phyloP scores from a whole-genome alignment of 2,888 invertebrate genomes.

The Agriotes lineatus region DNA sequence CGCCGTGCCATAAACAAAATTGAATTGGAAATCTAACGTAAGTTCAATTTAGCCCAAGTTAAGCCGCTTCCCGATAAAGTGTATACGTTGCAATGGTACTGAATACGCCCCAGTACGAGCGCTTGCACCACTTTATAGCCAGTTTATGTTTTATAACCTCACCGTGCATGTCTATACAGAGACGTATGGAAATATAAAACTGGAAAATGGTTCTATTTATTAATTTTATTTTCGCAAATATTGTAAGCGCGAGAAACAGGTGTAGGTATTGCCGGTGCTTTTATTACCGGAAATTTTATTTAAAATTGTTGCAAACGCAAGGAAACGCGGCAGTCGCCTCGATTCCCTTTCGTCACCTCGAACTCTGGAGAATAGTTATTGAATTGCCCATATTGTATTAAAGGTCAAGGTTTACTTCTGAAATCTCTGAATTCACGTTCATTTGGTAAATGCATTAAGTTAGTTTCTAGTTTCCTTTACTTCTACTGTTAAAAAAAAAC shows the following conservation, averaged over 20 bases:
- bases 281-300: neutral
- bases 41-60: slow-evolving; percentile 42
- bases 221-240: slow-evolving; percentile 61
- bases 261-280: slow-evolving; percentile 5
- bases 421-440: no score
- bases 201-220: slow-evolving; percentile 59
- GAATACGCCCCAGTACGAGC: slow-evolving; percentile 48
- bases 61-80: slow-evolving; percentile 41
- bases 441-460: no score
- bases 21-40: slow-evolving; percentile 44
- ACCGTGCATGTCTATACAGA: slow-evolving; percentile 54
- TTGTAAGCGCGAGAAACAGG: slow-evolving; percentile 44
- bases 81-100: slow-evolving; percentile 49
- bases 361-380: no score
- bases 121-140: slow-evolving; percentile 56
- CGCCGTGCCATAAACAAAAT: slow-evolving; percentile 39
- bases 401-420: no score
- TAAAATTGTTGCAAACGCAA: neutral
- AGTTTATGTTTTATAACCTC: slow-evolving; percentile 62
- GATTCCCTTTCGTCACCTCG: no score
- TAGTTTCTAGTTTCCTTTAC: no score
- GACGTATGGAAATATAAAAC: slow-evolving; percentile 61
- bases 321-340: no score
- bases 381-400: no score
- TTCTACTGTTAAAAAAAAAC: no score